Conservation (phyloP, 1,140 invertebrate species). For the Drosophila parabipectinata region DNA sequence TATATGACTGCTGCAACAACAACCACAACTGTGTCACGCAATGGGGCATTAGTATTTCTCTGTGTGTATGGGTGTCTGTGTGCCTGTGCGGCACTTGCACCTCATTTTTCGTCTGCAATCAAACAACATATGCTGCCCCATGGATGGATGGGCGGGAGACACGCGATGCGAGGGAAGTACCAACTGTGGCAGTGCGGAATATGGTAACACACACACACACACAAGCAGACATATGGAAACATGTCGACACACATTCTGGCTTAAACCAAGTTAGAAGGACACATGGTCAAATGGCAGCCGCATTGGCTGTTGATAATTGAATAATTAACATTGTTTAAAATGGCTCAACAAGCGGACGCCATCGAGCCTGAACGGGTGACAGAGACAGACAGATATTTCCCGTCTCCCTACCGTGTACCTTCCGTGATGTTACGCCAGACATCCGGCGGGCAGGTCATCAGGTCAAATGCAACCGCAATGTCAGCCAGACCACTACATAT, state of each 20-base stretch:
- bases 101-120: slow-evolving; percentile 65
- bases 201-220: slow-evolving; percentile 18
- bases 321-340: slow-evolving; percentile 83
- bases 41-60: slow-evolving; percentile 29
- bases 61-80: slow-evolving; percentile 35
- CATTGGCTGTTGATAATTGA: slow-evolving; percentile 80
- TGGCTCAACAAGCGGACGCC: slow-evolving; percentile 36
- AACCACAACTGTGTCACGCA: slow-evolving; percentile 59
- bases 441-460: slow-evolving; percentile 61
- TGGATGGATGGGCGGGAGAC: slow-evolving; percentile 21
- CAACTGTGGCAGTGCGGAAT: slow-evolving; percentile 46
- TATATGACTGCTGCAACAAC: slow-evolving; percentile 58
- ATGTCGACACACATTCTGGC: slow-evolving; percentile 12
- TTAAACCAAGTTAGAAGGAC: slow-evolving; percentile 51
- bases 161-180: slow-evolving; percentile 59
- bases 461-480: slow-evolving; percentile 80
- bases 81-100: slow-evolving; percentile 43
- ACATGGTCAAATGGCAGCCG: slow-evolving; percentile 42
- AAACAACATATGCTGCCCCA: slow-evolving; percentile 71
- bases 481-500: slow-evolving; percentile 40
- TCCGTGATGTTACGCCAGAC: slow-evolving; percentile 33
- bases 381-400: neutral
- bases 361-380: neutral
- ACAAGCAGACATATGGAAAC: slow-evolving; percentile 5
- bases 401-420: neutral